phyloP scores from a whole-genome alignment of 1,140 invertebrate genomes.

The Maniola jurtina region DNA sequence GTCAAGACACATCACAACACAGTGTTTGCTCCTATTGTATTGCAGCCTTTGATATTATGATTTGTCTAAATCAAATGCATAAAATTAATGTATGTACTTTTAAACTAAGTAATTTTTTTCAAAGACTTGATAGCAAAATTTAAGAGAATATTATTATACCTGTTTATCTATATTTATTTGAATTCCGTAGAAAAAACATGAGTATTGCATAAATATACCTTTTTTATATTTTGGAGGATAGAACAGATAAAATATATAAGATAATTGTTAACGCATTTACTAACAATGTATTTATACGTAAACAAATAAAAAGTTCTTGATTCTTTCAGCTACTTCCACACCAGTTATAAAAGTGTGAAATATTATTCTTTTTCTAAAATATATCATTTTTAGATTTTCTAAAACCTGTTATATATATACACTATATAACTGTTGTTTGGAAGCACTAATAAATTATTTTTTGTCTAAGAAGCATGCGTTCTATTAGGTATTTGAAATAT shows the following conservation, averaged over 20 bases:
- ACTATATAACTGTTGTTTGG: background rate
- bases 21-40: no score
- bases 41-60: no score
- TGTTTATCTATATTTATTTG: conserved; percentile 23
- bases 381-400: no score
- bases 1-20: no score
- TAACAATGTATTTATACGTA: background rate
- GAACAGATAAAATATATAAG: background rate
- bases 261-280: background rate
- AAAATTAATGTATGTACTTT: conserved; percentile 3
- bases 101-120: conserved; percentile 23
- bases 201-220: background rate
- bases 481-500: background rate
- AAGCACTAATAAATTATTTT: background rate
- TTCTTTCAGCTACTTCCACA: background rate
- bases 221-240: background rate
- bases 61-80: background rate
- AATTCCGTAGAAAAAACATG: conserved; percentile 12
- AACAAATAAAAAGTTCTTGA: background rate
- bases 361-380: no score
- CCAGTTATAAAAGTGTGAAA: no score
- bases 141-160: conserved; percentile 8
- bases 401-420: no score
- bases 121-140: conserved; percentile 22
- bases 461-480: background rate